These are phyloP conservation scores for Lasioglossum vierecki DNA, from an alignment of 2,888 invertebrate genomes.

Conservation along the genomic window DNA sequence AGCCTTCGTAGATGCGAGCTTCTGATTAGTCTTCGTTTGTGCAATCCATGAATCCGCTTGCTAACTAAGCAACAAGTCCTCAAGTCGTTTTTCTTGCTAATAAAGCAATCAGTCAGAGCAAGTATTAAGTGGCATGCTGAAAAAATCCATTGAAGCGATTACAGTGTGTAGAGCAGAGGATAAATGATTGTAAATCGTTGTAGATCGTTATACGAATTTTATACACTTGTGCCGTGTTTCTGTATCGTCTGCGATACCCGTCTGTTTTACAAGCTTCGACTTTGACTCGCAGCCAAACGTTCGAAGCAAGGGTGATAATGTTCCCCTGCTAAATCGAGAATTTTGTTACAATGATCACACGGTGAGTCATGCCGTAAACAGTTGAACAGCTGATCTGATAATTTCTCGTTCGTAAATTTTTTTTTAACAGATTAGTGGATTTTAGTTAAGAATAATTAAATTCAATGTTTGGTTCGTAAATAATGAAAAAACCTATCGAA, in stretches of 20 bases:
- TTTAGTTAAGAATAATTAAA: background rate
- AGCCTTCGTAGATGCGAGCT: slow-evolving; percentile 49
- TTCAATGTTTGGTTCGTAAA: background rate
- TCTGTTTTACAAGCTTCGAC: background rate
- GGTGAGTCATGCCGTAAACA: background rate
- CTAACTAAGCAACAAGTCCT: background rate
- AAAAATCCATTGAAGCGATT: background rate
- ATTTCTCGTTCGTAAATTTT: background rate
- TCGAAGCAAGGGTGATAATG: slow-evolving; percentile 24
- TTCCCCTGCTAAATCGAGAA: slow-evolving; percentile 29
- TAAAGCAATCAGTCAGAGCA: slow-evolving; percentile 5
- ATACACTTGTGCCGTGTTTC: background rate
- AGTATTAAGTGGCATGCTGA: background rate
- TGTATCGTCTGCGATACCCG: background rate
- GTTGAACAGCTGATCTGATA: background rate
- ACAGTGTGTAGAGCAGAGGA: background rate
- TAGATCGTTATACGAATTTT: background rate
- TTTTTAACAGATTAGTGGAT: background rate
- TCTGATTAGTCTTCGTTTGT: slow-evolving; percentile 28
- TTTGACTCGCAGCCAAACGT: slow-evolving; percentile 55
- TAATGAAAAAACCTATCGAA: background rate
- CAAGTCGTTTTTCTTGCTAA: slow-evolving; percentile 30
- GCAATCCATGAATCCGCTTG: background rate
- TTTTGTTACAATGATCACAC: slow-evolving; percentile 26
- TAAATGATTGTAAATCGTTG: background rate